Evolutionary conservation across 2,888 invertebrate genomes (phyloP), one percentile per base, ranked within the genome.

Genomic region (Conchocele bisecta): DNA sequence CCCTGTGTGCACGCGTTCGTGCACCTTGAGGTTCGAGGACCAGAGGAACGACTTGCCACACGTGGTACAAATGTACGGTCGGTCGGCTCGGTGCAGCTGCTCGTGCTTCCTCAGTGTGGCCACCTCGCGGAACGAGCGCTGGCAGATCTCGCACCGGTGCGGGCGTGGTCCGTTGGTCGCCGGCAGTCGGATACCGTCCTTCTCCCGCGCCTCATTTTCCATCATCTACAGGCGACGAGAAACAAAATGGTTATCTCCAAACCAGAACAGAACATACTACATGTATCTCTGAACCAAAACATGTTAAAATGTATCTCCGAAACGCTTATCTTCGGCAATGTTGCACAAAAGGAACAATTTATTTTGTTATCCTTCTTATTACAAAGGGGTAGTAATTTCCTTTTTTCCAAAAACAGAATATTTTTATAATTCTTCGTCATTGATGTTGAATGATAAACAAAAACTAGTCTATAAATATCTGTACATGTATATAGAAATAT

Each of bases 1-100:
- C 15, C 87, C 87, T 4, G 86, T 86, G 53, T 87, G 87, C 7
- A 87, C 87, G 0, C 87, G 79, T 57, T 87, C 87, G 41, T 87
- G 87, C 13, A 87, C 87, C 65, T 87, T 88, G 50, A 88, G 71
- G 66, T 88, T 88, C 26, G 88, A 88, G 26, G 88, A 88, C 88
- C 88, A 88, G 37, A 88, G 75, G 65, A 88, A 88, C 3, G 86
- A 86, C 63, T 88, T 88, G 33, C 86, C 86, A 59, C 88, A 88
- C 13, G 88, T 88, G 28, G 72, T 74, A 67, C 88, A 88, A 15
- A 86, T 83, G 67, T 88, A 88, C 7, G 88, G 88, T 2, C 88
- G 77, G 69, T 88, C 88, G 0, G 88, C 87, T 17, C 86, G 72
- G 60, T 87, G 87, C 9, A 87, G 81, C 53, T 87, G 88, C 60